phyloP scores from a whole-genome alignment of 2,113 vertebrate genomes.

The Phycodurus eques region DNA sequence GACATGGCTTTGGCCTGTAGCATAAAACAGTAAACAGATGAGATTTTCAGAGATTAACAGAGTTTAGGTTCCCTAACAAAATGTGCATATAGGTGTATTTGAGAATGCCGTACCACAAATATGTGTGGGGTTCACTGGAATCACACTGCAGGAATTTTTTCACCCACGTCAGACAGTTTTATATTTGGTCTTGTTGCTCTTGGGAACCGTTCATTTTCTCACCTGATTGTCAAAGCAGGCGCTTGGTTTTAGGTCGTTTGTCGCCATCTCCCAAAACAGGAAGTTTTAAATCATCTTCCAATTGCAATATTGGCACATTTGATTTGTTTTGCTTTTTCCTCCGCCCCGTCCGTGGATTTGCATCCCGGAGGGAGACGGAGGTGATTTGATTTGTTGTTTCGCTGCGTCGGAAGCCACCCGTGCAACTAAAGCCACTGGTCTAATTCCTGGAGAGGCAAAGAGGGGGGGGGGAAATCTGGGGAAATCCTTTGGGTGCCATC shows the following conservation, averaged over 20 bases:
- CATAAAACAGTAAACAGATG: not conserved
- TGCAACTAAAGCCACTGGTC: conserved; percentile 63
- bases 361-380: conserved; percentile 29
- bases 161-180: not conserved
- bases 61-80: not conserved
- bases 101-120: not conserved
- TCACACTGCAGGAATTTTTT: not conserved
- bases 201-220: not conserved
- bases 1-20: not conserved
- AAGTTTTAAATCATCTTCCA: not conserved
- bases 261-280: not conserved
- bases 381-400: conserved; percentile 60
- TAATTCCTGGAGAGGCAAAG: conserved; percentile 66
- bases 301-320: not conserved
- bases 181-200: not conserved
- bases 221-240: not conserved
- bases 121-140: no score
- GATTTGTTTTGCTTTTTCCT: not conserved
- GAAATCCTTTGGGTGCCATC: conserved; percentile 68
- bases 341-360: not conserved
- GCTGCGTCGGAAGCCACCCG: conserved; percentile 48
- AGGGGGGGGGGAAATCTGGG: conserved; percentile 31
- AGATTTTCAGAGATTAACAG: not conserved
- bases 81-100: not conserved
- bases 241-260: no score